Conservation (phyloP, 1,140 invertebrate genomes). For the Rhynchophorus ferrugineus region DNA sequence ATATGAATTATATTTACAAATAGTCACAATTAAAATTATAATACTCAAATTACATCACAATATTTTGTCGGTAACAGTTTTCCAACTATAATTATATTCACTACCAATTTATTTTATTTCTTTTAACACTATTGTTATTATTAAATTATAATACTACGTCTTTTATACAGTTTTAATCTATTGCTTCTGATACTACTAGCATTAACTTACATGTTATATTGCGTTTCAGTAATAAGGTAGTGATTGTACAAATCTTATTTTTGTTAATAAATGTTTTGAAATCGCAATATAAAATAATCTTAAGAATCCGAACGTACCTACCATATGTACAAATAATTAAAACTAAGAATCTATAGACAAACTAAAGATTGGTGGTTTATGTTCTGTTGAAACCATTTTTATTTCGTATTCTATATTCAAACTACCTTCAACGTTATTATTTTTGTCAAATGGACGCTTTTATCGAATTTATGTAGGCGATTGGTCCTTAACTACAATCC, state of each 20-base stretch:
- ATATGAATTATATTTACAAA: slow-evolving; percentile 5
- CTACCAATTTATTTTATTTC: background rate
- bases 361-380: no score
- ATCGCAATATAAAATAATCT: no score
- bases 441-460: no score
- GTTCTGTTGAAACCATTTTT: no score
- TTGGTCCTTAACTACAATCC: slow-evolving; percentile 9
- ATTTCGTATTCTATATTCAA: no score
- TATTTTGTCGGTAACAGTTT: slow-evolving; percentile 30
- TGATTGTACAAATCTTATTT: background rate
- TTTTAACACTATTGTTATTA: no score
- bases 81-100: slow-evolving; percentile 3
- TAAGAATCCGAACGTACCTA: no score
- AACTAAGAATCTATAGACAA: no score
- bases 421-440: no score
- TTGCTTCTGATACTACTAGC: slow-evolving; percentile 1
- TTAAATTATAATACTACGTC: background rate
- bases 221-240: background rate
- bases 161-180: background rate
- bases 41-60: slow-evolving; percentile 35
- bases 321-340: no score
- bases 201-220: background rate
- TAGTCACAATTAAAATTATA: slow-evolving; percentile 13
- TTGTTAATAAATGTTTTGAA: no score
- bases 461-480: slow-evolving; percentile 20